These are phyloP conservation scores for Molanna angustata DNA, from an alignment of 2,888 invertebrate species.

Conservation along the genomic window DNA sequence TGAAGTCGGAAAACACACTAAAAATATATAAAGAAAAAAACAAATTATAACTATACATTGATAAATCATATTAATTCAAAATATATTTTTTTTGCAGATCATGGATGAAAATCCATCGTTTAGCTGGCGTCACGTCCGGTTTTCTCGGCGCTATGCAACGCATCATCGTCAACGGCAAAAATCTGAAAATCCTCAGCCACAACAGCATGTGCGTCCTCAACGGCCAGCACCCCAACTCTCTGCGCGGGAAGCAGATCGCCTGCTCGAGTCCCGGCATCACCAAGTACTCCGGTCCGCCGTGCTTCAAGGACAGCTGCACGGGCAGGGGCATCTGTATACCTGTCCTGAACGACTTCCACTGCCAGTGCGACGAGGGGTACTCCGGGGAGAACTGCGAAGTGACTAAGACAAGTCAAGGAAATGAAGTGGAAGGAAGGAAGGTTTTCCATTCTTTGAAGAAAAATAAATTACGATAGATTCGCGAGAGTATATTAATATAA, in stretches of 20 bases:
- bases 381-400: slow-evolving; percentile 63
- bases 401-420: slow-evolving; percentile 46
- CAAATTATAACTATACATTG: too few species aligned
- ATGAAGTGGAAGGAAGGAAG: slow-evolving; percentile 24
- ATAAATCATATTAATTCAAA: slow-evolving; percentile 10
- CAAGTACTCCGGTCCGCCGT: slow-evolving; percentile 64
- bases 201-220: slow-evolving; percentile 27
- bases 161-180: slow-evolving; percentile 71
- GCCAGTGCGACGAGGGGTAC: slow-evolving; percentile 63
- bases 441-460: slow-evolving; percentile 19
- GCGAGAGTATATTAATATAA: slow-evolving; percentile 1
- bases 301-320: slow-evolving; percentile 57
- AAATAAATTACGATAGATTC: slow-evolving; percentile 20
- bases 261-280: slow-evolving; percentile 61
- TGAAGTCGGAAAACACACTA: too few species aligned
- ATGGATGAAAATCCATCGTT: slow-evolving; percentile 65
- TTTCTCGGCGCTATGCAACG: slow-evolving; percentile 85
- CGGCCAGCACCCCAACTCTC: slow-evolving; percentile 35
- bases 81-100: slow-evolving; percentile 45
- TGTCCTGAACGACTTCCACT: slow-evolving; percentile 62
- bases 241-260: slow-evolving; percentile 40
- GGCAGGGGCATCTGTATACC: slow-evolving; percentile 71
- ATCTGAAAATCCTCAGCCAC: slow-evolving; percentile 36
- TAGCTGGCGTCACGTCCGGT: slow-evolving; percentile 68
- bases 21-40: too few species aligned